Evolutionary conservation across 2,113 vertebrate genomes (phyloP).

Genomic region (Rhabdornis inornatus): DNA sequence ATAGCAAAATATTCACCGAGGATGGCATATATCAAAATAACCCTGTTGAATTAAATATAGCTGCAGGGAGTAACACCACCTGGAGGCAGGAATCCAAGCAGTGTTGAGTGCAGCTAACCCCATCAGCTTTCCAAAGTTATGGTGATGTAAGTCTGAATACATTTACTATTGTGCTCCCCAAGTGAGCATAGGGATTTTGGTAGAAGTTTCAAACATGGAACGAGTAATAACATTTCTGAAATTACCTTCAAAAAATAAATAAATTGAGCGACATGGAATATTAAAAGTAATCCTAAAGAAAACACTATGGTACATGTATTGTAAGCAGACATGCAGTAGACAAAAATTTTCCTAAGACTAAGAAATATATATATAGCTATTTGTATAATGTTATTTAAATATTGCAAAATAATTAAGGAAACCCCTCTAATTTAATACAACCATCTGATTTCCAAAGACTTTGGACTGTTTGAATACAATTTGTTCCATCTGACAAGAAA

Average conservation of each 20-base stretch:
- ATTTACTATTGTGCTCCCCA: not conserved
- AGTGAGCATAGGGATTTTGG: rapidly evolving
- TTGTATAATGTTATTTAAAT: not conserved
- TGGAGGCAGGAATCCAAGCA: not conserved
- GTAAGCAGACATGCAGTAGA: not conserved
- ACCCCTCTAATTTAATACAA: not conserved
- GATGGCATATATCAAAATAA: not conserved
- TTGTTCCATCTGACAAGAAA: not conserved
- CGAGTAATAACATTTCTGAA: not conserved
- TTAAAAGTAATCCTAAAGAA: not conserved
- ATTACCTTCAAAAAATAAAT: not conserved
- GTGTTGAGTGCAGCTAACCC: not conserved
- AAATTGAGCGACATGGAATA: not conserved
- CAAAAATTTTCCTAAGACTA: not conserved
- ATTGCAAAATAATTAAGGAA: not conserved
- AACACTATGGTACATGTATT: not conserved
- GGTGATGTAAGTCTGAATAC: not conserved
- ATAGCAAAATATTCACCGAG: not conserved
- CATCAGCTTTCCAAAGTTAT: not conserved
- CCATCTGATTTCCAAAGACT: not conserved
- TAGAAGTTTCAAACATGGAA: not conserved
- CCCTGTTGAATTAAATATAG: not conserved
- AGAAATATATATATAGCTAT: not conserved
- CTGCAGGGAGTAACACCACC: not conserved
- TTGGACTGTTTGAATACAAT: not conserved